phyloP scores from a whole-genome alignment of 2,888 invertebrate genomes.

The Gymnoscelis rufifasciata region DNA sequence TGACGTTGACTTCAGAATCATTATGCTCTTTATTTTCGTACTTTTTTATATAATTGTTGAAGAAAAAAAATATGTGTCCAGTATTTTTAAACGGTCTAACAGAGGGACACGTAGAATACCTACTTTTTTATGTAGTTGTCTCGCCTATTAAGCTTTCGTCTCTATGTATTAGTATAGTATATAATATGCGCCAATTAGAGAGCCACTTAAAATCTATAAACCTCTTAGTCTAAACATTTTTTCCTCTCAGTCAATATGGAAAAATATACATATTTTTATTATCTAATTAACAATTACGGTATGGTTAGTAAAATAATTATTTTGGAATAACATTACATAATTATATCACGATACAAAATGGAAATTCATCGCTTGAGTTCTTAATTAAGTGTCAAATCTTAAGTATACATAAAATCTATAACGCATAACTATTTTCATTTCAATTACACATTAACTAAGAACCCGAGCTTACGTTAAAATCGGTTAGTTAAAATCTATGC shows the following conservation, averaged over 20 bases:
- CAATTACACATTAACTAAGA: too few relatives aligned
- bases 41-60: too few relatives aligned
- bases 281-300: conserved; percentile 33
- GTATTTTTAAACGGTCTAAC: too few relatives aligned
- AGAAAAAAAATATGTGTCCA: too few relatives aligned
- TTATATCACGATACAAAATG: conserved; percentile 35
- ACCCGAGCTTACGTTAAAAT: too few relatives aligned
- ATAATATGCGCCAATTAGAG: conserved; percentile 46
- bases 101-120: too few relatives aligned
- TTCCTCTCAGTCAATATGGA: conserved; percentile 43
- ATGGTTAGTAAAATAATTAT: conserved; percentile 28
- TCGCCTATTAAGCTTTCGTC: neutral
- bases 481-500: too few relatives aligned
- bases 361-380: conserved; percentile 2
- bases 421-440: too few relatives aligned
- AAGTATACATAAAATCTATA: too few relatives aligned
- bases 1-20: too few relatives aligned
- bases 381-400: neutral
- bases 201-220: conserved; percentile 55
- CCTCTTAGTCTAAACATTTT: conserved; percentile 28
- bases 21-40: too few relatives aligned
- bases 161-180: neutral
- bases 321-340: conserved; percentile 41
- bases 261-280: conserved; percentile 36
- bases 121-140: too few relatives aligned